A percentile compares a stretch with the other conserved stretches of the same genome.
Evolutionary conservation across 2,888 invertebrate genomes (phyloP).

Genomic region (Brachyopa scutellaris): DNA sequence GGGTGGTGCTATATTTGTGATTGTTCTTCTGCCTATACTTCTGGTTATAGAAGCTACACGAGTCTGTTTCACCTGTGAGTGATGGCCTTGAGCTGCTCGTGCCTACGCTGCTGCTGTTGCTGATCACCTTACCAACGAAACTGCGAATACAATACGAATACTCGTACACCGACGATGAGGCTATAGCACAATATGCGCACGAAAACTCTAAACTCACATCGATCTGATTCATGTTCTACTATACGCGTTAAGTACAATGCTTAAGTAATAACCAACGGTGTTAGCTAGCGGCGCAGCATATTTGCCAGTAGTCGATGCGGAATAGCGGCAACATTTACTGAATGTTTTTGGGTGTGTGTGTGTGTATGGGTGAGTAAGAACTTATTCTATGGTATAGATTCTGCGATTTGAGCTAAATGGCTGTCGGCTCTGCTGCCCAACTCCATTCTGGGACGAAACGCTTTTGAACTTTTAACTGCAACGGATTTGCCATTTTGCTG

Average conservation of each 20-base stretch:
- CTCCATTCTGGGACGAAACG: too few relatives aligned
- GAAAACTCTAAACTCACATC: conserved; percentile 7
- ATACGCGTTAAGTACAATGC: conserved; percentile 7
- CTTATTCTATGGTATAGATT: conserved; percentile 3
- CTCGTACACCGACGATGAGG: conserved; percentile 26
- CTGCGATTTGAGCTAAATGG: too few relatives aligned
- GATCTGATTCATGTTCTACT: conserved; percentile 6
- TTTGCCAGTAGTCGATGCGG: conserved; percentile 18
- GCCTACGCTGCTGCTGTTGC: conserved; percentile 20
- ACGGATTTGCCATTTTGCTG: background rate
- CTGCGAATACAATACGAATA: conserved; percentile 45
- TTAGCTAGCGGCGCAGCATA: background rate
- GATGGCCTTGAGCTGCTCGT: conserved; percentile 43
- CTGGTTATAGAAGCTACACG: conserved; percentile 5
- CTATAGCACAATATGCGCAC: conserved; percentile 32
- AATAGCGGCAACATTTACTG: conserved; percentile 52
- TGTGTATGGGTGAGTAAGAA: background rate
- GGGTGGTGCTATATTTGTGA: background rate
- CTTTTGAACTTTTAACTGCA: conserved; percentile 11
- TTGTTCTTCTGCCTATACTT: background rate
- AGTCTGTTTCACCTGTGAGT: conserved; percentile 15
- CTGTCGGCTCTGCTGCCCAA: too few relatives aligned
- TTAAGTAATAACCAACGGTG: background rate
- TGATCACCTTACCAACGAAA: conserved; percentile 37
- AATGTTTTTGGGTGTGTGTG: conserved; percentile 8